Conservation (phyloP, 2,888 invertebrate genomes). For the Neelides folsomi region DNA sequence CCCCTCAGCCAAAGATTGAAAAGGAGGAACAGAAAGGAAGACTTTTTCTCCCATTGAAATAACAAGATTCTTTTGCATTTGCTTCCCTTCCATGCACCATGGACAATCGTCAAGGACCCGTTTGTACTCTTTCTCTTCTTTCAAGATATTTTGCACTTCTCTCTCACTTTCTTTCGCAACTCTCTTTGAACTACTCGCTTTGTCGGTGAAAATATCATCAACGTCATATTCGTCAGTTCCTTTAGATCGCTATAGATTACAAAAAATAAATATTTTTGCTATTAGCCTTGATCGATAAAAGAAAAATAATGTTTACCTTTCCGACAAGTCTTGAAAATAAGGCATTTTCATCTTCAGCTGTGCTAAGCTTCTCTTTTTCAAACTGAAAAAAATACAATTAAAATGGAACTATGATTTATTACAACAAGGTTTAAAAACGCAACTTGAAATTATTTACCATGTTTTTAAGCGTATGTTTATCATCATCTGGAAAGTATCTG, state of each 20-base stretch:
- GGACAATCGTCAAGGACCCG: constrained; percentile 64
- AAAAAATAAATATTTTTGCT: constrained; percentile 1
- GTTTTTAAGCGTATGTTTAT: constrained; percentile 67
- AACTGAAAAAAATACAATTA: constrained; percentile 35
- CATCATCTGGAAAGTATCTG: constrained; percentile 80
- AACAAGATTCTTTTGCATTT: constrained; percentile 70
- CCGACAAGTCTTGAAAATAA: constrained; percentile 62
- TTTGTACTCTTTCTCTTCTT: constrained; percentile 56
- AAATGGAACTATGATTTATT: constrained; percentile 4
- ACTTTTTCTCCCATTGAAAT: constrained; percentile 65
- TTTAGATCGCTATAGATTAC: constrained; percentile 20
- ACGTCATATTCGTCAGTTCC: constrained; percentile 48
- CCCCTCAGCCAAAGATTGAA: constrained; percentile 64
- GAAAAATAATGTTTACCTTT: constrained; percentile 35
- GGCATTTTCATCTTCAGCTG: constrained; percentile 63
- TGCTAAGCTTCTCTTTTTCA: constrained; percentile 58
- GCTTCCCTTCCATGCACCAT: constrained; percentile 66
- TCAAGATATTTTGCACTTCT: constrained; percentile 54
- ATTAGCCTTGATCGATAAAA: neutral
- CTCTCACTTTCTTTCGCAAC: constrained; percentile 48
- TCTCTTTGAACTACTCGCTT: constrained; percentile 41
- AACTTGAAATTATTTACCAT: constrained; percentile 44
- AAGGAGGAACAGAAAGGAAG: constrained; percentile 70
- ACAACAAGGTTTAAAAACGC: too few relatives aligned
- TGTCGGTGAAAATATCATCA: constrained; percentile 72